Base-by-base conservation (phyloP, 2,888 invertebrate species). In the Caenorhabditis sp. region DNA sequence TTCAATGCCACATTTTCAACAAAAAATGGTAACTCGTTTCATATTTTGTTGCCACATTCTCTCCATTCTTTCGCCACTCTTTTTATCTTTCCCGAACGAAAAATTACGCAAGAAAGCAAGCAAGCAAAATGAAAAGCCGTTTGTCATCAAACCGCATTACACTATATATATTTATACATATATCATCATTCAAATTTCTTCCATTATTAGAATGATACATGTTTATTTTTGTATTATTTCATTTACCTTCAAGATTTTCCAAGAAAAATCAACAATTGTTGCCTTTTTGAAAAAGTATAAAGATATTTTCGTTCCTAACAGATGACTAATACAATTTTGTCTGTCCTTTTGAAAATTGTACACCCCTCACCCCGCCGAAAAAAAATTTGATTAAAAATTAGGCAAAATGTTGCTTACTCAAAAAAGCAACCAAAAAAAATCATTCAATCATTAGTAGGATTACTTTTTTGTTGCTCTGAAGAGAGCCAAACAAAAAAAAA, bases 21-120 rank as follows among this genome's bases (percentile, higher is more conserved):
- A 10, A 43, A 12, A 43, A 43, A 43, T 43, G 12, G 43, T 43
- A 10, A 43, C 14, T 43, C 43, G 5, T 43, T 14, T 10, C 3
- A 43, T 17, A 43, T 43, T 43, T 14, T 14, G 43, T 43, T 43
- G 43, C 5, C 43, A 43, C 14, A 43, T 43, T 43, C 17, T 43
- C 5, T 31, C 31, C 10, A 31, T 31, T 31, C 10, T 31, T 31
- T 31, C 31, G 31, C 43, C 14, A 43, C 43, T 17, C 12, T 17
- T 43, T 43, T 43, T 14, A 43, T 43, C 43, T 43, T 43, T 43
- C 43, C 43, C 3, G 3, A 36, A 5, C 7, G 36, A 43, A 43
- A 43, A 43, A 43, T 43, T 43, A 43, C 43, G 43, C 43, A 43
- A 43, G 43, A 43, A 43, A 43, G 43, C 43, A 43, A 43, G 43